These are phyloP conservation scores for Cygnus olor DNA, from an alignment of 2,797 vertebrate genomes.

Conservation along the genomic window DNA sequence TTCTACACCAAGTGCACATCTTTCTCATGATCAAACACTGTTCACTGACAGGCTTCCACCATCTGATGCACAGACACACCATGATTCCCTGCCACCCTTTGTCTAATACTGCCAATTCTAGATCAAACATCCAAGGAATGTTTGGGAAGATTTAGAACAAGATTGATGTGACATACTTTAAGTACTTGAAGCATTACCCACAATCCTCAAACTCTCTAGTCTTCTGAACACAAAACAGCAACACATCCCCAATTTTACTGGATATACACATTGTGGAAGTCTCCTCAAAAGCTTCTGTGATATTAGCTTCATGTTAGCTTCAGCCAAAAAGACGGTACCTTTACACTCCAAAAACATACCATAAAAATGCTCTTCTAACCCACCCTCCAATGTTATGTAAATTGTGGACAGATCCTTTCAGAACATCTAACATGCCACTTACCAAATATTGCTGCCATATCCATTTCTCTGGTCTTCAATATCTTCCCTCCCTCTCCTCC, in stretches of 20 bases:
- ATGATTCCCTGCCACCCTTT: not conserved
- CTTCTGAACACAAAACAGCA: accelerated
- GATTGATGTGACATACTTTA: accelerated
- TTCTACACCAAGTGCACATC: accelerated
- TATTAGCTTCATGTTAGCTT: accelerated
- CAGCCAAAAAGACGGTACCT: not conserved
- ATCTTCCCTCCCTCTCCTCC: not conserved
- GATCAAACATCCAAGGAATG: accelerated
- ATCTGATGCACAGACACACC: accelerated
- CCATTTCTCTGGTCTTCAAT: not conserved
- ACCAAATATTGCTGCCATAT: not conserved
- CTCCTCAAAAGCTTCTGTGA: accelerated
- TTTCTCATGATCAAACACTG: accelerated
- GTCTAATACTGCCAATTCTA: not conserved
- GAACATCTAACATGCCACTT: not conserved
- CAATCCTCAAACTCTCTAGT: not conserved
- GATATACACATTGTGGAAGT: accelerated
- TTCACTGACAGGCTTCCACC: not conserved
- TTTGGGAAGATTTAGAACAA: not conserved
- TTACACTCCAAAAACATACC: accelerated
- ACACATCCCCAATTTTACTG: not conserved
- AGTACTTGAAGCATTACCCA: accelerated
- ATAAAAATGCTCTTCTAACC: not conserved
- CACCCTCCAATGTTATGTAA: accelerated
- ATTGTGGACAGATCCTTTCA: accelerated